phyloP scores from a whole-genome alignment of 2,797 vertebrate species.

The Podargus strigoides region DNA sequence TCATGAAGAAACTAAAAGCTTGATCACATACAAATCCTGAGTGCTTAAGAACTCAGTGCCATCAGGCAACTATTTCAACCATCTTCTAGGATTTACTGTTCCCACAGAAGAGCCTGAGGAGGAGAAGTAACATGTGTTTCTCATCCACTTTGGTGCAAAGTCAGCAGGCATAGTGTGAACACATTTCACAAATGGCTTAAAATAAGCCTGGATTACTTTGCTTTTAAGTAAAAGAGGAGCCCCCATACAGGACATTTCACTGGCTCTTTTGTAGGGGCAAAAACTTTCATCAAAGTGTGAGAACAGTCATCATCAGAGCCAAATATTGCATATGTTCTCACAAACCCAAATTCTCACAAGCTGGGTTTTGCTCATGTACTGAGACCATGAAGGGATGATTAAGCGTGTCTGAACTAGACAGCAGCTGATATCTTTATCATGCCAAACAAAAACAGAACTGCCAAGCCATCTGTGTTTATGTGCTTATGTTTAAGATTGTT shows the following conservation, averaged over 20 bases:
- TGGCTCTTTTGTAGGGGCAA: not conserved
- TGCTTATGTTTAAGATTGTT: constrained; percentile 4
- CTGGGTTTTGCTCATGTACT: not conserved
- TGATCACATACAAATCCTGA: not conserved
- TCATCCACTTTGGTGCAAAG: not conserved
- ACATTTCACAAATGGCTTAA: not conserved
- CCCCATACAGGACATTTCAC: not conserved
- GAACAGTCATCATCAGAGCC: constrained; percentile 13
- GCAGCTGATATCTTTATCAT: not conserved
- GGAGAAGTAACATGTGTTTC: not conserved
- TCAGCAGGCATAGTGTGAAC: not conserved
- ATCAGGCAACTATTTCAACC: not conserved
- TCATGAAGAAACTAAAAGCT: not conserved
- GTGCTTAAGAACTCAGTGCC: not conserved
- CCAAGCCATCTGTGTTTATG: constrained; percentile 48
- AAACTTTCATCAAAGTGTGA: not conserved
- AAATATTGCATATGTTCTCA: constrained; percentile 33
- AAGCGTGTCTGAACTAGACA: constrained; percentile 16
- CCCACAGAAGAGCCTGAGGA: not conserved
- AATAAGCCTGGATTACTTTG: not conserved
- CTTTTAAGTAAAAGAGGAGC: not conserved
- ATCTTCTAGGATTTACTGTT: not conserved
- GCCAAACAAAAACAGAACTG: constrained; percentile 35
- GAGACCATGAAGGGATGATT: constrained; percentile 21
- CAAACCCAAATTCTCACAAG: not conserved